Conservation (phyloP, 2,888 invertebrate genomes). For the Amitus sp. region DNA sequence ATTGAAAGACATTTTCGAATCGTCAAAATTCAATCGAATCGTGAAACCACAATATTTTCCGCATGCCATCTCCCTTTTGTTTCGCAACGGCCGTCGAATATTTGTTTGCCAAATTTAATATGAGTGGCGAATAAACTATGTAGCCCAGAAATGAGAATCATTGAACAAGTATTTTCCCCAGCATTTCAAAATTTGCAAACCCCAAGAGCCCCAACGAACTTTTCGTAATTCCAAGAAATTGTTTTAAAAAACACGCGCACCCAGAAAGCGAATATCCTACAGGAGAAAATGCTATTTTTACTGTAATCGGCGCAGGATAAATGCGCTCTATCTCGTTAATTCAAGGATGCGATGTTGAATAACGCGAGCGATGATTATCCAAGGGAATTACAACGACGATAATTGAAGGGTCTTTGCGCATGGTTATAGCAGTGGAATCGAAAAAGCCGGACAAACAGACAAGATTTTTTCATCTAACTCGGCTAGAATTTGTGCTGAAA, state of each 20-base stretch:
- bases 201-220: neutral
- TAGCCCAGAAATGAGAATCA: constrained; percentile 26
- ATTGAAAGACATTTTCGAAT: no score
- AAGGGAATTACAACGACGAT: constrained; percentile 30
- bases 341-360: constrained; percentile 28
- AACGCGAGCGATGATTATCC: constrained; percentile 26
- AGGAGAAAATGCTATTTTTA: constrained; percentile 24
- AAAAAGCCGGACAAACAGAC: constrained; percentile 14
- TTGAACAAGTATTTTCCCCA: constrained; percentile 28
- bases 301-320: constrained; percentile 29
- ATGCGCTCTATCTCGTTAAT: constrained; percentile 22
- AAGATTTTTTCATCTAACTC: constrained; percentile 14
- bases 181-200: constrained; percentile 8
- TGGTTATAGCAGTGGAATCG: constrained; percentile 16
- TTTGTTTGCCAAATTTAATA: constrained; percentile 24
- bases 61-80: neutral
- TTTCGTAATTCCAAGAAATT: neutral
- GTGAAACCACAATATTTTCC: neutral
- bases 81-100: neutral
- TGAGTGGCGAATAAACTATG: constrained; percentile 5
- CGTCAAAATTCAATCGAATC: no score
- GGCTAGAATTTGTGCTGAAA: constrained; percentile 17
- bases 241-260: neutral
- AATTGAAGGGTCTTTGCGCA: constrained; percentile 32
- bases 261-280: neutral